Evolutionary conservation across 2,888 invertebrate species (phyloP), one percentile per base, ranked within the genome.

Genomic region (Cephalotes varians): DNA sequence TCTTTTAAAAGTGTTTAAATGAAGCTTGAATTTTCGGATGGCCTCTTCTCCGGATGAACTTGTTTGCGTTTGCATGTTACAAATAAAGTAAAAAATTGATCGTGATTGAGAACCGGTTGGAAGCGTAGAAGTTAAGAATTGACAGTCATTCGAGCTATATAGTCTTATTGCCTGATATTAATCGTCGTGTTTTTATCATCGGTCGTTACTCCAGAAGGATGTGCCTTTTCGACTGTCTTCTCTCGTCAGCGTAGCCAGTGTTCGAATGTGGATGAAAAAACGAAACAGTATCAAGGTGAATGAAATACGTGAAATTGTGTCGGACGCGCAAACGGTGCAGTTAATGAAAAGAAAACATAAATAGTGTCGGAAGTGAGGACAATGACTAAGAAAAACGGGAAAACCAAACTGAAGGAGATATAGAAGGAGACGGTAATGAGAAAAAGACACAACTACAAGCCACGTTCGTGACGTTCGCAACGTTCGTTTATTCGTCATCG

Each of bases 341-440:
- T 89, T 92, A 93, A 93, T 93, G 92, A 93, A 93, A 93, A 92
- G 92, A 91, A 93, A 93, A 93, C 86, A 93, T 90, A 92, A 92
- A 92, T 91, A 91, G 87, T 37, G 62, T 44, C 12, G 34, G 56
- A 84, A 71, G 82, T 47, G 73, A 58, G 85, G 82, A 85, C 83
- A 84, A 85, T 21, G 72, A 56, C 64, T 69, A 83, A 84, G 86
- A 86, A 85, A 81, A 85, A 84, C 51, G 73, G 40, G 58, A 83
- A 85, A 85, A 76, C 80, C 58, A 64, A 85, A 64, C 60, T 67
- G 62, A 47, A 40, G 73, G 28, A 10, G 74, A 60, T 58, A 56
- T 60, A 69, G 51, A 56, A 34, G 62, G 65, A 40, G 65, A 73
- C 87, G 88, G 91, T 93, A 92, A 92, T 91, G 92, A 92, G 92